These are phyloP conservation scores for Corbicula japonica DNA, from an alignment of 2,888 invertebrate species.

Conservation along the genomic window DNA sequence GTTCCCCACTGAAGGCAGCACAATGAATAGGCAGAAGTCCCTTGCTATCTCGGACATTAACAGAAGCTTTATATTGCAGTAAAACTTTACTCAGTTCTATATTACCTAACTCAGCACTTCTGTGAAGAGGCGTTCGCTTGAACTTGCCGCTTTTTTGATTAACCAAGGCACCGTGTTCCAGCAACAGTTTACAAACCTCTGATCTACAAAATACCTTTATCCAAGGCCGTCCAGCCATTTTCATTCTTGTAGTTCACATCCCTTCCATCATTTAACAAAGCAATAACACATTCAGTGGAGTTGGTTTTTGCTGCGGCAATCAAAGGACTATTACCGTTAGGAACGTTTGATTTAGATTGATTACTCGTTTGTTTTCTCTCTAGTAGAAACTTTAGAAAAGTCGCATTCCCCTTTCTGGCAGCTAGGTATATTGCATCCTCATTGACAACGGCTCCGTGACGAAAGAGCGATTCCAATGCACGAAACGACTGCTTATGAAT, in stretches of 20 bases:
- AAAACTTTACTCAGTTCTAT: neutral
- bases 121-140: neutral
- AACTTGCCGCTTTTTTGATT: neutral
- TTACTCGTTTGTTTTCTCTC: neutral
- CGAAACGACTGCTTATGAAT: neutral
- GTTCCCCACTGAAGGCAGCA: neutral
- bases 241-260: slow-evolving; percentile 16
- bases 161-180: neutral
- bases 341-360: neutral
- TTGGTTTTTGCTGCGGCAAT: slow-evolving; percentile 41
- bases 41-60: neutral
- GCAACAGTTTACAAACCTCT: neutral
- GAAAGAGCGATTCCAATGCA: slow-evolving; percentile 3
- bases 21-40: neutral
- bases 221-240: slow-evolving; percentile 10
- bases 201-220: slow-evolving; percentile 15
- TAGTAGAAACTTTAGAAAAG: slow-evolving; percentile 17
- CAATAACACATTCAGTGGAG: neutral
- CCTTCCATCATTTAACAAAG: slow-evolving; percentile 9
- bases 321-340: slow-evolving; percentile 33
- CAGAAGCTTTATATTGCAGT: neutral
- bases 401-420: slow-evolving; percentile 1
- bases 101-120: neutral
- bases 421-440: slow-evolving; percentile 41
- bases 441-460: slow-evolving; percentile 7